Evolutionary conservation across 2,113 vertebrate genomes (phyloP).

Genomic region (Gulo gulo): DNA sequence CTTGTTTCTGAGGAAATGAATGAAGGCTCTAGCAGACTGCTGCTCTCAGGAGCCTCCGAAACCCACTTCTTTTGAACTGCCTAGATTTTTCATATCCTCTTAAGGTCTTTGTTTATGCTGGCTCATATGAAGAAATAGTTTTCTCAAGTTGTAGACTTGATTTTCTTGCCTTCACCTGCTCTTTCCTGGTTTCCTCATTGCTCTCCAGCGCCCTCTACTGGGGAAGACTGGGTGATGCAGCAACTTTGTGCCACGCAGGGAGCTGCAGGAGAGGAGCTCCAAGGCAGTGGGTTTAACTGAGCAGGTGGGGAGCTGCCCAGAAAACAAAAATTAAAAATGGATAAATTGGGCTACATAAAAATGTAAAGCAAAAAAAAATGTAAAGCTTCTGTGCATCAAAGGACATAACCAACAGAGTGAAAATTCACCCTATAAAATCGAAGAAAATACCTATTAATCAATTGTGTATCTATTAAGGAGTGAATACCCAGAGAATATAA

Average conservation of each 20-base stretch:
- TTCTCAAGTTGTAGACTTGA: neutral
- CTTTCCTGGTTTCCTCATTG: neutral
- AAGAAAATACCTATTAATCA: neutral
- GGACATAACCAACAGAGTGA: neutral
- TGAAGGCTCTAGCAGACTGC: neutral
- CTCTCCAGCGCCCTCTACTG: neutral
- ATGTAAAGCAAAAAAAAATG: neutral
- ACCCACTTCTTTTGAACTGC: neutral
- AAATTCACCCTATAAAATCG: neutral
- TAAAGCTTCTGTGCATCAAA: neutral
- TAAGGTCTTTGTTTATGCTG: neutral
- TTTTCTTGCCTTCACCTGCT: neutral
- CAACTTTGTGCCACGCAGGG: neutral
- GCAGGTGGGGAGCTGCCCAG: neutral
- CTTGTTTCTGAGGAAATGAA: neutral
- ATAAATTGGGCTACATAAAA: neutral
- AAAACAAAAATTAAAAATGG: neutral
- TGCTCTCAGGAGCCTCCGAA: neutral
- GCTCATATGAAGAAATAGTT: neutral
- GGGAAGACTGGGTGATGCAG: neutral
- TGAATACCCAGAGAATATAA: neutral
- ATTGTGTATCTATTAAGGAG: neutral
- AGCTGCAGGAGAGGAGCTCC: neutral
- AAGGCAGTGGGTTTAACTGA: no score
- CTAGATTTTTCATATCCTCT: neutral